Evolutionary conservation across 2,888 invertebrate genomes (phyloP).

Genomic region (Ethmia dodecea): DNA sequence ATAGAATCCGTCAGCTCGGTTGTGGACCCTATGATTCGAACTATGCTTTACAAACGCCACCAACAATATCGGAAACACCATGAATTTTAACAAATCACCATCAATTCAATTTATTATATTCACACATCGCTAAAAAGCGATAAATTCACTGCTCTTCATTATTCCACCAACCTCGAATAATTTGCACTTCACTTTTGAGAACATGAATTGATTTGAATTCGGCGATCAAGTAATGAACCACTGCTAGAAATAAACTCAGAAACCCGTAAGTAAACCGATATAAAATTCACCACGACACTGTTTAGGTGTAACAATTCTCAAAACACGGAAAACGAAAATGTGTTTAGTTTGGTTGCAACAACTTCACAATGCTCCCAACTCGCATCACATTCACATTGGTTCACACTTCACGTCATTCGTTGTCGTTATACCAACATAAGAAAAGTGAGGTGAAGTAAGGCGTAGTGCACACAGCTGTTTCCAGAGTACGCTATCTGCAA

Average conservation of each 20-base stretch:
- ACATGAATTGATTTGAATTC: constrained; percentile 41
- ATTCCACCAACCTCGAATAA: constrained; percentile 52
- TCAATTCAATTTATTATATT: constrained; percentile 62
- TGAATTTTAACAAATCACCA: constrained; percentile 67
- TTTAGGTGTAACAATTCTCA: constrained; percentile 39
- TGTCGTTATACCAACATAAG: too few relatives aligned
- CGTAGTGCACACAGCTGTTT: too few relatives aligned
- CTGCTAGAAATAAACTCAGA: constrained; percentile 24
- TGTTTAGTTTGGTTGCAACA: constrained; percentile 27
- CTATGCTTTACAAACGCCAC: constrained; percentile 64
- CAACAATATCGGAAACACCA: constrained; percentile 66
- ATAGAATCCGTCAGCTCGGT: constrained; percentile 76
- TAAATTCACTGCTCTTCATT: constrained; percentile 63
- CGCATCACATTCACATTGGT: too few relatives aligned
- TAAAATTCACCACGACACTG: constrained; percentile 25
- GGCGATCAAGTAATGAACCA: constrained; percentile 18
- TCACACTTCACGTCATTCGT: too few relatives aligned
- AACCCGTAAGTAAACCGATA: constrained; percentile 20
- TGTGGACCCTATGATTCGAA: constrained; percentile 77
- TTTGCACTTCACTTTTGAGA: constrained; percentile 59
- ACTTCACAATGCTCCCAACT: too few relatives aligned
- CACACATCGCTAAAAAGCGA: constrained; percentile 74
- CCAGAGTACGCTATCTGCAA: too few relatives aligned
- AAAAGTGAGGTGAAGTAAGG: too few relatives aligned
- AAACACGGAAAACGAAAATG: constrained; percentile 56